Base-by-base conservation (phyloP, 2,888 invertebrate species). In the Lucinisca nassula region DNA sequence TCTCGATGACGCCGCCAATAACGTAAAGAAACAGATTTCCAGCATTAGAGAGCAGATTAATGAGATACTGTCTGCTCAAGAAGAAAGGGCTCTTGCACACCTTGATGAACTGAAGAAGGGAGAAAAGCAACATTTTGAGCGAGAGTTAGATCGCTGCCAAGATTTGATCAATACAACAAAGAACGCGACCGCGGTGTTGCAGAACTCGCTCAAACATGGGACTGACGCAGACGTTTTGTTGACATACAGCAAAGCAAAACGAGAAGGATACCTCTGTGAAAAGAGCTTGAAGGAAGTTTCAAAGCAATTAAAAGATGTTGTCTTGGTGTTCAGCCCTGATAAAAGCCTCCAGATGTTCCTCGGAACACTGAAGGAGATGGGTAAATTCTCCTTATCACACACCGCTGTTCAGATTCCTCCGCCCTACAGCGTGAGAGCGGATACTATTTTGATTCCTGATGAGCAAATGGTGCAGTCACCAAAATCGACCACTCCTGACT, bases 141-240 rank as follows among this genome's bases (percentile, higher is more conserved):
- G 89, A 51, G 92, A 90, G 61, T 75, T 85, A 49, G 90, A 92
- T 61, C 84, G 90, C 1, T 88, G 89, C 21, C 84, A 87, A 58
- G 92, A 90, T 77, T 81, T 92, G 17, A 84, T 92, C 1, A 90
- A 89, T 61, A 87, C 90, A 3, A 92, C 92, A 0, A 87, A 87
- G 78, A 92, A 92, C 72, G 90, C 92, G 4, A 86, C 87, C 1
- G 80, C 85, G 3, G 90, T 92, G 17, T 67, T 92, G 14, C 83
- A 88, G 73, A 92, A 92, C 78, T 89, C 92, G 12, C 73, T 92
- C 45, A 89, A 85, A n/a, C 92, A 92, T 40, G 92, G 92, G 2
- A 88, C 92, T 1, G 92, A 90, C 61, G 88, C 88, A 0, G 92
- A 92, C 24, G 84, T 92, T 6, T 51, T 92, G 35, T 85, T 90